These are phyloP conservation scores for Rhizomys pruinosus DNA, from an alignment of 2,113 vertebrate genomes.

Conservation along the genomic window DNA sequence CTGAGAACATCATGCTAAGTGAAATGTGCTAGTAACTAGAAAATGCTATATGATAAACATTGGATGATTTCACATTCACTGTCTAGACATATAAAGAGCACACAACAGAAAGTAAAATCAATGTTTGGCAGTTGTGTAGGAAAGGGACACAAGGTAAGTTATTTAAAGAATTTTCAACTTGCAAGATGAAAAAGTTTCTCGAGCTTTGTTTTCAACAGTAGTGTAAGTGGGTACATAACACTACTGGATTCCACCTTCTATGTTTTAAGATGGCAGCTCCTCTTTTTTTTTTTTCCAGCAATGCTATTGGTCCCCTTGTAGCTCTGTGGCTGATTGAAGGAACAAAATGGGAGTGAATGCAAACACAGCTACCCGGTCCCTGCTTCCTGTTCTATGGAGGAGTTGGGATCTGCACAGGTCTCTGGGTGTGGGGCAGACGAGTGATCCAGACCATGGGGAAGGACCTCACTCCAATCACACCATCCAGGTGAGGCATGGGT, in stretches of 20 bases:
- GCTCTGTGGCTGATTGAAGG: slow-evolving; percentile 98
- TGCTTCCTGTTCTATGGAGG: slow-evolving; percentile 98
- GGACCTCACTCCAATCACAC: slow-evolving; percentile 98
- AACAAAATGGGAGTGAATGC: slow-evolving; percentile 94
- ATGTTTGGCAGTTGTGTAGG: too few relatives aligned
- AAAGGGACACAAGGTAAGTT: background rate
- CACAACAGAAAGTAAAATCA: background rate
- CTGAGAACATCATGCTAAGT: background rate
- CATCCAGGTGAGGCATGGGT: slow-evolving; percentile 92
- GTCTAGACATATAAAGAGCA: rapidly evolving
- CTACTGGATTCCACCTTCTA: too few relatives aligned
- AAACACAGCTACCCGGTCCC: slow-evolving; percentile 93
- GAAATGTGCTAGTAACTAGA: background rate
- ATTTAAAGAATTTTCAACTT: background rate
- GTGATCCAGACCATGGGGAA: slow-evolving; percentile 99
- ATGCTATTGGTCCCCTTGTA: slow-evolving; percentile 97
- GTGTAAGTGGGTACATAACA: too few relatives aligned
- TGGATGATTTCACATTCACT: background rate
- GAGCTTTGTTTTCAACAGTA: background rate
- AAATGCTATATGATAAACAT: background rate
- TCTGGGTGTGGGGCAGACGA: slow-evolving; percentile 99
- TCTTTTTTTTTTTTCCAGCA: slow-evolving; percentile 89
- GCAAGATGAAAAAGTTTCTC: background rate
- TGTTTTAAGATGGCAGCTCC: background rate
- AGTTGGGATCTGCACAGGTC: slow-evolving; percentile 94